phyloP scores from a whole-genome alignment of 2,113 vertebrate species.

The Candoia aspera region DNA sequence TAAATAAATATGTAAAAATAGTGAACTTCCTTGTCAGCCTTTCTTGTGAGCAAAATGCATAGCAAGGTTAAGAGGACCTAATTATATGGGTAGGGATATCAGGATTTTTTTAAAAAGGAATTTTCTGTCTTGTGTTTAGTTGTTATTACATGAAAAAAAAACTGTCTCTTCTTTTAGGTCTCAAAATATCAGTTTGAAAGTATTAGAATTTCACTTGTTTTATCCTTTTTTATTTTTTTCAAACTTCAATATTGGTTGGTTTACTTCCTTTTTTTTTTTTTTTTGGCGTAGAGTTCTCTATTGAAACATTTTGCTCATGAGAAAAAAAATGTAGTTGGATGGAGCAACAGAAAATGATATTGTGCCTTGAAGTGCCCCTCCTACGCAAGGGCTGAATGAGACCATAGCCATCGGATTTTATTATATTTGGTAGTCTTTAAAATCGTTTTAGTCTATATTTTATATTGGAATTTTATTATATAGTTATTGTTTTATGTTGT shows the following conservation, averaged over 20 bases:
- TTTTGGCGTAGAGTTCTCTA: background rate
- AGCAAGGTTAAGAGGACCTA: background rate
- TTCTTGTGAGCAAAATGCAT: background rate
- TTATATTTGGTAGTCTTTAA: no score
- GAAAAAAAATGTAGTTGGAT: background rate
- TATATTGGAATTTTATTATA: no score
- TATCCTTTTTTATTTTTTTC: background rate
- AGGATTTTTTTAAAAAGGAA: background rate
- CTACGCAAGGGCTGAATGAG: no score
- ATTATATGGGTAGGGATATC: background rate
- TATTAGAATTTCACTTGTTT: background rate
- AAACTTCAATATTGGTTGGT: background rate
- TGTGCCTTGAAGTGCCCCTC: no score
- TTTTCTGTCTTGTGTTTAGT: background rate
- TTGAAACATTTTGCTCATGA: background rate
- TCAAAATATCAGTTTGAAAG: slow-evolving; percentile 3
- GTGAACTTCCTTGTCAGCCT: background rate
- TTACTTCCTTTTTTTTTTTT: background rate
- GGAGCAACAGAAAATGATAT: background rate
- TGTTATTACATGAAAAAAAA: background rate
- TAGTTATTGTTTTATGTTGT: no score
- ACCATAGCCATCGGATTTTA: no score
- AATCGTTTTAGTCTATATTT: no score
- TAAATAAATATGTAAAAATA: background rate
- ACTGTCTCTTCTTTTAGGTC: background rate